Percentiles rank a stretch among this genome's conserved stretches.
Conservation (phyloP, 2,797 vertebrate species). For the Urosaurus nigricauda region DNA sequence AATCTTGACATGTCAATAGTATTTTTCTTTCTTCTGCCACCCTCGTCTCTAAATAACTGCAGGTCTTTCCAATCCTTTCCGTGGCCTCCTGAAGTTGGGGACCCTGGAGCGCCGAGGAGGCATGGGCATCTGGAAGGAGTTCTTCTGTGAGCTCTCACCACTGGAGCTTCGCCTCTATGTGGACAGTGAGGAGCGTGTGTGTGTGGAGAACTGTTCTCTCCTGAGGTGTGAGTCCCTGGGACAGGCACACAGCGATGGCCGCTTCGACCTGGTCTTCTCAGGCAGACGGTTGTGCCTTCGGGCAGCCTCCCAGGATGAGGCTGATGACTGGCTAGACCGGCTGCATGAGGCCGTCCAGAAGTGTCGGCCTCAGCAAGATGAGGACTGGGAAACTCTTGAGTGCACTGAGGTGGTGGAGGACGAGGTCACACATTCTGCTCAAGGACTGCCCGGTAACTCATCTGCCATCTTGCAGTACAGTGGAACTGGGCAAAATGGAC, state of each 20-base stretch:
- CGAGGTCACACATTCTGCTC: fast-evolving
- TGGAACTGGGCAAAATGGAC: constrained; percentile 42
- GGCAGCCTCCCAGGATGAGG: constrained; percentile 87
- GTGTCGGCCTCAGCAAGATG: constrained; percentile 82
- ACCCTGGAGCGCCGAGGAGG: constrained; percentile 87
- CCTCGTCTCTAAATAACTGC: background rate
- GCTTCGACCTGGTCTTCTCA: constrained; percentile 89
- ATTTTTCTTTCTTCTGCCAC: background rate
- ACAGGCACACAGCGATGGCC: constrained; percentile 81
- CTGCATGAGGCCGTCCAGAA: constrained; percentile 89
- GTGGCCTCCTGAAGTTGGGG: constrained; percentile 93
- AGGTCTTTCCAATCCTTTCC: constrained; percentile 95
- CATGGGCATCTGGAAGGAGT: constrained; percentile 91
- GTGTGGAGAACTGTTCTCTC: constrained; percentile 89
- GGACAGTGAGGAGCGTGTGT: constrained; percentile 86
- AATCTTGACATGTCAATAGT: too few species aligned
- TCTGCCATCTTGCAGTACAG: constrained; percentile 44
- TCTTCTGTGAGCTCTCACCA: constrained; percentile 93
- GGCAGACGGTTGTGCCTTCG: constrained; percentile 87
- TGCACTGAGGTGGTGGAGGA: constrained; percentile 45
- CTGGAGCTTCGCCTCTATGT: constrained; percentile 90
- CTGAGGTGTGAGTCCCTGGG: constrained; percentile 89
- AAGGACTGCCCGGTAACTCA: constrained; percentile 51
- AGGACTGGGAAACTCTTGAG: constrained; percentile 88
- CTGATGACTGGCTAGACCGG: constrained; percentile 97